Base-by-base conservation (phyloP, 2,888 invertebrate genomes). In the Torymus aiolomorphi region DNA sequence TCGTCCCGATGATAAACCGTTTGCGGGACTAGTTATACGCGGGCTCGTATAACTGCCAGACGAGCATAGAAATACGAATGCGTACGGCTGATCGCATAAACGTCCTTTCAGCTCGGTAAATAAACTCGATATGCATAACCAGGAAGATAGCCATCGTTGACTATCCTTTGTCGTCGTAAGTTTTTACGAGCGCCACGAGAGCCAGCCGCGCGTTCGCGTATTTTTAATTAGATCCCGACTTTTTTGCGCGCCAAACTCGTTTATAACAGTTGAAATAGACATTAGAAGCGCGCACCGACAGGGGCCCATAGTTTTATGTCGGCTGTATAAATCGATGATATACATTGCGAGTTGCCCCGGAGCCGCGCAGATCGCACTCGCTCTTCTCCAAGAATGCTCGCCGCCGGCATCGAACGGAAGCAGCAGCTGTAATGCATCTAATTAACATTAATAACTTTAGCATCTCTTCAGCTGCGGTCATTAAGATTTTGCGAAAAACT, bases 71-170 rank as follows among this genome's bases (percentile, higher is more conserved):
- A 73, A 74, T 67, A 62, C 31, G 42, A 74, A 24, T 62, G 72
- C 61, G 56, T 31, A 31, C 4, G 31, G 31, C 52, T 0, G 31
- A 75, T 71, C 69, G 63, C 71, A 80, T 73, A 76, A 80, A 73
- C 51, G 71, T 80, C 76, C 67, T 76, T 72, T 74, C 70, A 80
- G 69, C 76, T 76, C 62, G 73, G 52, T 74, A 80, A 80, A 80
- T 76, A 80, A 73, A 73, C 69, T 76, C 74, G 70, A 80, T 74
- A 54, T 65, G 61, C 49, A 65, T 71, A 71, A 62, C 61, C 52
- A 65, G 75, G 59, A 80, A 72, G 72, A 67, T 71, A 18, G 31
- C 49, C 67, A 71, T 80, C 62, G 62, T 31, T 5, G 59, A 57
- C 31, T 56, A 18, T 42, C 72, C 52, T 80, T 71, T 80, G 71